These are phyloP conservation scores for Phyllopteryx taeniolatus DNA, from an alignment of 2,113 vertebrate genomes.

Conservation along the genomic window DNA sequence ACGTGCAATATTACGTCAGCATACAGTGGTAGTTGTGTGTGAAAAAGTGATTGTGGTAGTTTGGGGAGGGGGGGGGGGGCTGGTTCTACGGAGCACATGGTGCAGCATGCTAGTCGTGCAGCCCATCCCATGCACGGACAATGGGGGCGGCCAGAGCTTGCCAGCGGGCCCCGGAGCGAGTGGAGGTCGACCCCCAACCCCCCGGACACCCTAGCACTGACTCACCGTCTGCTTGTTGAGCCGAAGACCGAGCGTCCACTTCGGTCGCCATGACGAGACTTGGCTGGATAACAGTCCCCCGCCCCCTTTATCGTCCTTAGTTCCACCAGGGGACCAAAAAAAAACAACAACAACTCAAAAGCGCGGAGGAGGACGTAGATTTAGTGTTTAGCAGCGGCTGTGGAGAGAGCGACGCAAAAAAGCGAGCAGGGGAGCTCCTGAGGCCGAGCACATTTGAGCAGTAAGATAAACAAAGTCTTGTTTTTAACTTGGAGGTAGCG, in stretches of 20 bases:
- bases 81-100: constrained; percentile 65
- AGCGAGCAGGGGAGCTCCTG: not conserved
- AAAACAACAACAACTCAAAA: not conserved
- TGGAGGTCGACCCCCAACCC: constrained; percentile 6
- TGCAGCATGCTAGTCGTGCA: constrained; percentile 49
- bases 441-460: constrained; percentile 48
- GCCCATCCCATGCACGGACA: constrained; percentile 60
- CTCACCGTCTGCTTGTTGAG: constrained; percentile 67
- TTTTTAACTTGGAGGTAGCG: constrained; percentile 75
- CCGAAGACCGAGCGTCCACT: constrained; percentile 66
- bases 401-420: not conserved
- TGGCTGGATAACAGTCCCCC: constrained; percentile 25
- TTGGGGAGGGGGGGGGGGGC: not conserved
- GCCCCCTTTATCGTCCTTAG: not conserved
- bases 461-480: constrained; percentile 73
- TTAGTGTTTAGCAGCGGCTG: not conserved
- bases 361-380: not conserved
- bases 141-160: constrained; percentile 34
- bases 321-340: not conserved
- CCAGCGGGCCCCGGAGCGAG: constrained; percentile 6
- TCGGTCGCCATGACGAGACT: constrained; percentile 71
- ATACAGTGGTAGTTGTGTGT: not conserved
- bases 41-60: not conserved
- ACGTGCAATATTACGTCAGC: not conserved
- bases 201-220: not conserved